Evolutionary conservation across 2,113 vertebrate genomes (phyloP).

Genomic region (Laticauda laticaudata): DNA sequence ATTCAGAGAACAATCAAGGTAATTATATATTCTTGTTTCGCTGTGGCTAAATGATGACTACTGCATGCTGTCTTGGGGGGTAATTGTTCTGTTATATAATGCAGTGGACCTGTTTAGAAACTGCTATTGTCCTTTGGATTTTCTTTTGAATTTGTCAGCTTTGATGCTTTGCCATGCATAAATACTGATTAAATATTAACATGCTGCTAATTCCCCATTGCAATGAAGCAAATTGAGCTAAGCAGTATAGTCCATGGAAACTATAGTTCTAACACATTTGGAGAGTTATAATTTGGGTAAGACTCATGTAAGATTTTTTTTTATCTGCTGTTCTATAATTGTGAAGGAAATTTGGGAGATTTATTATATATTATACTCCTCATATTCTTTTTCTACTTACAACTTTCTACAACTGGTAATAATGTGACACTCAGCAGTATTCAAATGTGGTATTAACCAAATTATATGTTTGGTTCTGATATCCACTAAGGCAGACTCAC

Average conservation of each 20-base stretch:
- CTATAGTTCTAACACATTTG: neutral
- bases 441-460: neutral
- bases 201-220: neutral
- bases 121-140: neutral
- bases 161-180: constrained; percentile 2
- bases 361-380: neutral
- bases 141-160: neutral
- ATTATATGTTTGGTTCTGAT: neutral
- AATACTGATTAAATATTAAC: neutral
- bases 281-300: neutral
- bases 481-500: neutral
- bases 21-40: neutral
- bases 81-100: accelerated
- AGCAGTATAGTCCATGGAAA: neutral
- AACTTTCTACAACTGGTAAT: neutral
- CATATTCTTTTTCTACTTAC: neutral
- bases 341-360: neutral
- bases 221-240: neutral
- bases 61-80: neutral
- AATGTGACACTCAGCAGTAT: neutral
- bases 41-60: neutral
- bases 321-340: neutral
- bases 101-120: neutral
- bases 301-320: neutral
- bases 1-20: constrained; percentile 66